A percentile compares a stretch with the other conserved stretches of the same genome.
These are phyloP conservation scores for Drosophila mercatorum DNA, from an alignment of 2,888 invertebrate species.

Conservation along the genomic window DNA sequence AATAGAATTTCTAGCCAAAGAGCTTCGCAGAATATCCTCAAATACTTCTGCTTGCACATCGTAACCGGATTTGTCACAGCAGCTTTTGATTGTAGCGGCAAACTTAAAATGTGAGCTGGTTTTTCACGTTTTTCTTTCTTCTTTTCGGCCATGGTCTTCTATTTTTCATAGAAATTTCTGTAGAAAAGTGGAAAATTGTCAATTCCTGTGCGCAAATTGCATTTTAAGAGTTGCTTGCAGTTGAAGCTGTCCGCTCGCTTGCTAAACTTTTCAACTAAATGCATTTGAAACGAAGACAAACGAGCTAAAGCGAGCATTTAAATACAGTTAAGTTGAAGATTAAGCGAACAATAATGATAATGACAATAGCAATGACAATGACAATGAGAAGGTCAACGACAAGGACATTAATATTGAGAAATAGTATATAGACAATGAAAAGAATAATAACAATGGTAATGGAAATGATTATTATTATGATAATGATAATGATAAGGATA, in stretches of 20 bases:
- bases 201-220: slow-evolving; percentile 57
- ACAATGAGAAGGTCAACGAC: not conserved
- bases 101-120: slow-evolving; percentile 14
- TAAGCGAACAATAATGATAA: not conserved
- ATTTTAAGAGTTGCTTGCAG: slow-evolving; percentile 59
- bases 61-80: slow-evolving; percentile 17
- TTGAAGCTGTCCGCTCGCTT: slow-evolving; percentile 33
- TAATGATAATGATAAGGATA: not conserved
- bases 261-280: slow-evolving; percentile 17
- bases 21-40: not conserved
- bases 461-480: too few relatives aligned
- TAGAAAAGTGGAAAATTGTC: slow-evolving; percentile 21
- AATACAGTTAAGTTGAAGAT: not conserved
- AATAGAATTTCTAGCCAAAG: not conserved
- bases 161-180: not conserved
- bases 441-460: too few relatives aligned
- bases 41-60: not conserved
- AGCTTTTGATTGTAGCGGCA: slow-evolving; percentile 13
- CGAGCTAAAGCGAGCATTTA: slow-evolving; percentile 11
- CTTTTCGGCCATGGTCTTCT: not conserved
- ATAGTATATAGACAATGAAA: too few relatives aligned
- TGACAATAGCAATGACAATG: not conserved
- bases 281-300: slow-evolving; percentile 30
- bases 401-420: too few relatives aligned
- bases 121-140: slow-evolving; percentile 2